These are phyloP conservation scores for Drosophila athabasca DNA, from an alignment of 1,140 invertebrate species.

Conservation along the genomic window DNA sequence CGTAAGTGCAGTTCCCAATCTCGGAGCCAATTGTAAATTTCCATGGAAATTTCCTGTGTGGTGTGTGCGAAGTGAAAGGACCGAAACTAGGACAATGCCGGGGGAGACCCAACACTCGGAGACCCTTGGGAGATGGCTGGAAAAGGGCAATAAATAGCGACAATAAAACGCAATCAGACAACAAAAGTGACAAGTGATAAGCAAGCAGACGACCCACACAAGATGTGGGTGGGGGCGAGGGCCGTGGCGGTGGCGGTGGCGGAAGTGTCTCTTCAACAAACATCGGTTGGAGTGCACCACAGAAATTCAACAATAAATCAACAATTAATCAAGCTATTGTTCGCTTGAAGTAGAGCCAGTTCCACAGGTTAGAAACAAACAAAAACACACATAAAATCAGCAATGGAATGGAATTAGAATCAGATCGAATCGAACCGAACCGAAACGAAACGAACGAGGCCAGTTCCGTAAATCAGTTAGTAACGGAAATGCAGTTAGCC, in stretches of 20 bases:
- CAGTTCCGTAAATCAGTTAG: constrained; percentile 77
- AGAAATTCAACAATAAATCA: constrained; percentile 34
- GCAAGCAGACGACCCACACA: not conserved
- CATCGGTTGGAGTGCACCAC: constrained; percentile 20
- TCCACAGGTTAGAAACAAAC: constrained; percentile 22
- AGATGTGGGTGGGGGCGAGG: not conserved
- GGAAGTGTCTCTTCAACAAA: constrained; percentile 23
- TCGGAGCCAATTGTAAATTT: constrained; percentile 42
- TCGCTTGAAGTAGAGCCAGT: constrained; percentile 54
- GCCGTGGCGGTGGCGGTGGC: not conserved
- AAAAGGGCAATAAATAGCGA: constrained; percentile 32
- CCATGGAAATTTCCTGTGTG: constrained; percentile 42
- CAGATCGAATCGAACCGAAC: constrained; percentile 9
- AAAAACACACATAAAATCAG: constrained; percentile 10
- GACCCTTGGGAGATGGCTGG: constrained; percentile 22
- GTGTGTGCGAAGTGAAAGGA: constrained; percentile 9
- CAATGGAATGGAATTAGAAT: constrained; percentile 9
- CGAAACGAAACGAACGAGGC: constrained; percentile 43
- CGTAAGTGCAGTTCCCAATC: constrained; percentile 26
- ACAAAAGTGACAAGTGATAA: constrained; percentile 38
- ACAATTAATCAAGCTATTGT: constrained; percentile 50
- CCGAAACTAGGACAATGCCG: constrained; percentile 44
- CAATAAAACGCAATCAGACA: constrained; percentile 10
- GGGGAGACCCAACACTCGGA: not conserved
- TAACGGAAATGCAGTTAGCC: constrained; percentile 67